Evolutionary conservation across 2,113 vertebrate genomes (phyloP).

Genomic region (Castor canadensis): DNA sequence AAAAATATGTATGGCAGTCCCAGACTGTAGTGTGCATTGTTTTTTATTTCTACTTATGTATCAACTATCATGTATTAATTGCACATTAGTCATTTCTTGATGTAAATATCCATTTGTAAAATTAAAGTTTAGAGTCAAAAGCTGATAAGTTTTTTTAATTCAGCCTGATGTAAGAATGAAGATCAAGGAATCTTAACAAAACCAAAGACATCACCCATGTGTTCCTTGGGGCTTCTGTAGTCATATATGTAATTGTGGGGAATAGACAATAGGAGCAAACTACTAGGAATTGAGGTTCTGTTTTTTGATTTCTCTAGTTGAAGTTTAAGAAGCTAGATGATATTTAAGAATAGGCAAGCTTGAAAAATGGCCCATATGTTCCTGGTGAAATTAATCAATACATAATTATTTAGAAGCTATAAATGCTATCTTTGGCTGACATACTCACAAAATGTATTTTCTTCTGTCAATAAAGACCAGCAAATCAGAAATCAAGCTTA

Average conservation of each 20-base stretch:
- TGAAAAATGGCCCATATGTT: conserved; percentile 54
- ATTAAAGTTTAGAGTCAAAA: neutral
- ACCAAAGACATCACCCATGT: neutral
- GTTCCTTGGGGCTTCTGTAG: neutral
- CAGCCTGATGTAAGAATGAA: neutral
- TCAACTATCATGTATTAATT: neutral
- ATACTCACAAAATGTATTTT: conserved; percentile 74
- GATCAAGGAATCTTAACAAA: neutral
- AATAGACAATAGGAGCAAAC: neutral
- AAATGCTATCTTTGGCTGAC: conserved; percentile 81
- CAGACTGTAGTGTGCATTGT: neutral
- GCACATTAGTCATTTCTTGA: neutral
- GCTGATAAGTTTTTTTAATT: neutral
- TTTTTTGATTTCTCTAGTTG: conserved; percentile 58
- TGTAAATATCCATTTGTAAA: neutral
- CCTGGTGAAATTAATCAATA: conserved; percentile 84
- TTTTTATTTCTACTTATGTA: neutral
- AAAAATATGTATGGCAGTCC: too few relatives aligned
- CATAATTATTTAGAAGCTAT: conserved; percentile 85
- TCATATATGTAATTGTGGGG: conserved; percentile 5
- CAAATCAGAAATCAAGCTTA: conserved; percentile 78
- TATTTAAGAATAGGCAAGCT: conserved; percentile 73
- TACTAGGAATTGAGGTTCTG: conserved; percentile 27
- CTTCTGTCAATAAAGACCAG: conserved; percentile 77
- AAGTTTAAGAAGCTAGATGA: conserved; percentile 78